Conservation (phyloP, 2,888 invertebrate genomes). For the Caenorhabditis becei region DNA sequence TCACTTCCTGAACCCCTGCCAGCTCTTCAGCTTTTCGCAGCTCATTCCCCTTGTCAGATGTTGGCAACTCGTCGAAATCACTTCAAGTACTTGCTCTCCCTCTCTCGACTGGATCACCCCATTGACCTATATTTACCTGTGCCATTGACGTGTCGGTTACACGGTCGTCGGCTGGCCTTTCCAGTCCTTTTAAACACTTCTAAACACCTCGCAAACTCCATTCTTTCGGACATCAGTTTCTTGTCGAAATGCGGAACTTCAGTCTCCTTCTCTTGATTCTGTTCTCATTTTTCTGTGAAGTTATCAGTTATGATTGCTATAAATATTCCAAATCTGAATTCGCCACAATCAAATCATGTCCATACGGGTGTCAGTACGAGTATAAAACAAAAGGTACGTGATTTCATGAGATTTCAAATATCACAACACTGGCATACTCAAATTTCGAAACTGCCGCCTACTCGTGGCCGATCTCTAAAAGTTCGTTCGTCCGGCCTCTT, state of each 20-base stretch:
- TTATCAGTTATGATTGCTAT: conserved; percentile 38
- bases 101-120: conserved; percentile 2
- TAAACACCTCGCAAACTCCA: background rate
- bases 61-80: conserved; percentile 11
- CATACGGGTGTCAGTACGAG: conserved; percentile 35
- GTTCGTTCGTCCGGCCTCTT: too few species aligned
- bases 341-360: conserved; percentile 35
- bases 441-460: too few species aligned
- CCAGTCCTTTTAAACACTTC: conserved; percentile 20
- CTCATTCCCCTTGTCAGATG: conserved; percentile 24
- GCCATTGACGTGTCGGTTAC: conserved; percentile 53
- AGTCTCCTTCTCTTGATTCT: conserved; percentile 3
- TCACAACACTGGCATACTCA: too few species aligned
- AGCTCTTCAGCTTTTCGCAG: conserved; percentile 10
- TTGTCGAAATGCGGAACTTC: background rate
- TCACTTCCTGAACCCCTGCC: conserved; percentile 15
- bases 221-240: too few species aligned
- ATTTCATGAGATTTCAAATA: background rate
- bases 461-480: too few species aligned
- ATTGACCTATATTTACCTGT: conserved; percentile 44
- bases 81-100: conserved; percentile 8
- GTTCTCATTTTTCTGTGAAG: conserved; percentile 6
- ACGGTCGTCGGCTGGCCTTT: conserved; percentile 50
- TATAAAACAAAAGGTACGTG: conserved; percentile 37
- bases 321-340: conserved; percentile 40